Conservation (phyloP, 2,888 invertebrate species). For the Limnephilus rhombicus region DNA sequence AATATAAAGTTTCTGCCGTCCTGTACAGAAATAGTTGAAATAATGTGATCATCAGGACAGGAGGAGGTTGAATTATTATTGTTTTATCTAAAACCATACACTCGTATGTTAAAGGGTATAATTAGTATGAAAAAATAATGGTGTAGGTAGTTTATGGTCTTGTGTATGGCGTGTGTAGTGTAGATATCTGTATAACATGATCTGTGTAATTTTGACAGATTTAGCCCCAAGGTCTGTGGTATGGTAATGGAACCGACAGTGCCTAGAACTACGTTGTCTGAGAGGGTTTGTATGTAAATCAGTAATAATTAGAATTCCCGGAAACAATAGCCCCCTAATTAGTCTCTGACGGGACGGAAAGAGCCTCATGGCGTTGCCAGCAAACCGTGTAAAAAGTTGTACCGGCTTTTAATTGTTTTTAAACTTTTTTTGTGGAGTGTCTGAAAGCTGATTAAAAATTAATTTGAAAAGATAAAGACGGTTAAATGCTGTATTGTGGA, state of each 20-base stretch:
- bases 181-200: background rate
- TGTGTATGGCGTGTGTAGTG: too few species aligned
- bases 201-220: background rate
- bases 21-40: too few species aligned
- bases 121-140: background rate
- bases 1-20: too few species aligned
- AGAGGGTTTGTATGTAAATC: slow-evolving; percentile 26
- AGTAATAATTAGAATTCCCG: slow-evolving; percentile 5
- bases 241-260: background rate
- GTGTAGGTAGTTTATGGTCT: too few species aligned
- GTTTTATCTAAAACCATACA: too few species aligned
- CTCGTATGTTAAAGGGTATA: background rate
- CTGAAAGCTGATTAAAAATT: background rate
- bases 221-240: background rate
- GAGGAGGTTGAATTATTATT: too few species aligned
- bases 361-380: slow-evolving; percentile 13
- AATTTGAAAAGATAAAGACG: background rate
- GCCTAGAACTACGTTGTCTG: background rate
- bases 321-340: slow-evolving; percentile 45
- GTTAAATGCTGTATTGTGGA: background rate
- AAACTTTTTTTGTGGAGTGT: background rate
- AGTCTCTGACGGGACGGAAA: background rate
- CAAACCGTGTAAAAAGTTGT: background rate
- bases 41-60: too few species aligned
- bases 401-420: background rate